Evolutionary conservation across 2,113 vertebrate genomes (phyloP).

Genomic region (Gallinago paraguaiae): DNA sequence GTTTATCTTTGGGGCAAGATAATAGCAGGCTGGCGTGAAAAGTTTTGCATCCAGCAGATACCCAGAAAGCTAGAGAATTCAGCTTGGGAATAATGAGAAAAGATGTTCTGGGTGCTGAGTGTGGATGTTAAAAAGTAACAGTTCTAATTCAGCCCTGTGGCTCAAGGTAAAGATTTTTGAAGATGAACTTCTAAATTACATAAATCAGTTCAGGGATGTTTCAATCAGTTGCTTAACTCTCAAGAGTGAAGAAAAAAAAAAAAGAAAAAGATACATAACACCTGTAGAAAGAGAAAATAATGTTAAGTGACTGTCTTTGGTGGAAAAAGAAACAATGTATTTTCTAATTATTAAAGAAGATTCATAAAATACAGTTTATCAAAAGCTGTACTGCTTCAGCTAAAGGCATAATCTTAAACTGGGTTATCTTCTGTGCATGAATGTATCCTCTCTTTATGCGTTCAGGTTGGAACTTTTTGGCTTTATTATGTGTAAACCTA

Average conservation of each 20-base stretch:
- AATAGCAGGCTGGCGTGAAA: neutral
- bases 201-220: neutral
- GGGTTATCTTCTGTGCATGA: neutral
- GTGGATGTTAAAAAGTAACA: neutral
- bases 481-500: neutral
- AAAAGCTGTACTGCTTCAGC: neutral
- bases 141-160: neutral
- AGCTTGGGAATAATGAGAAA: neutral
- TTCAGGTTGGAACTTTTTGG: neutral
- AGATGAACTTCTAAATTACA: neutral
- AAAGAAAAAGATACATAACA: fast-evolving
- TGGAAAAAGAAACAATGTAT: no score
- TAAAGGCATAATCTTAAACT: neutral
- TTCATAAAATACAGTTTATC: neutral
- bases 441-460: neutral
- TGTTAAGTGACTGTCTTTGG: neutral
- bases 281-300: neutral
- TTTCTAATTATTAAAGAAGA: neutral
- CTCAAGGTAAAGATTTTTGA: neutral
- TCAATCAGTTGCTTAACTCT: neutral
- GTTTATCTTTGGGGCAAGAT: neutral
- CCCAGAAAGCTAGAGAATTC: neutral
- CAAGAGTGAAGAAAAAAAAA: neutral
- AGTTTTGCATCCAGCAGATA: neutral
- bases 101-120: neutral